These are phyloP conservation scores for Gulo gulo DNA, from an alignment of 2,113 vertebrate species.

Conservation along the genomic window DNA sequence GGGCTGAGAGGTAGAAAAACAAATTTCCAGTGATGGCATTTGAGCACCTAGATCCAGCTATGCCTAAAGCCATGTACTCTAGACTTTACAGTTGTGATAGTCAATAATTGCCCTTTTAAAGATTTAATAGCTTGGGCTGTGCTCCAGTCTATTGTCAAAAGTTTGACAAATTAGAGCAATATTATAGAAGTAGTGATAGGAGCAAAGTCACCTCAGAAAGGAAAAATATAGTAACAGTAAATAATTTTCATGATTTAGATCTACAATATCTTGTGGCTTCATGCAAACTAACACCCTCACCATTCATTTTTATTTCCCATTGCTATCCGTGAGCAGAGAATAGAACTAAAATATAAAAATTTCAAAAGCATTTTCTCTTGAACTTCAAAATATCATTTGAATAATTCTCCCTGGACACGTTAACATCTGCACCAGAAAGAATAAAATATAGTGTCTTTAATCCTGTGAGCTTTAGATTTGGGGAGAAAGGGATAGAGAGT, in stretches of 20 bases:
- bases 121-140: background rate
- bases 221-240: background rate
- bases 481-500: background rate
- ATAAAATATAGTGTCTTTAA: background rate
- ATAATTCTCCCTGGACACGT: background rate
- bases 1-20: background rate
- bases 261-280: background rate
- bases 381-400: conserved; percentile 28
- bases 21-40: background rate
- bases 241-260: background rate
- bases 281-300: background rate
- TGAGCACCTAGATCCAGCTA: background rate
- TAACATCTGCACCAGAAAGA: conserved; percentile 16
- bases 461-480: background rate
- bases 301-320: conserved; percentile 15
- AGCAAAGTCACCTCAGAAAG: background rate
- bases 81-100: background rate
- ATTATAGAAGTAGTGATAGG: background rate
- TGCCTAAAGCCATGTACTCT: background rate
- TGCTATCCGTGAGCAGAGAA: background rate
- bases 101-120: background rate
- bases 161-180: background rate
- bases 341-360: background rate
- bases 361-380: conserved; percentile 15
- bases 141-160: background rate